Evolutionary conservation across 2,797 vertebrate species (phyloP).

Genomic region (Sus cebifrons): DNA sequence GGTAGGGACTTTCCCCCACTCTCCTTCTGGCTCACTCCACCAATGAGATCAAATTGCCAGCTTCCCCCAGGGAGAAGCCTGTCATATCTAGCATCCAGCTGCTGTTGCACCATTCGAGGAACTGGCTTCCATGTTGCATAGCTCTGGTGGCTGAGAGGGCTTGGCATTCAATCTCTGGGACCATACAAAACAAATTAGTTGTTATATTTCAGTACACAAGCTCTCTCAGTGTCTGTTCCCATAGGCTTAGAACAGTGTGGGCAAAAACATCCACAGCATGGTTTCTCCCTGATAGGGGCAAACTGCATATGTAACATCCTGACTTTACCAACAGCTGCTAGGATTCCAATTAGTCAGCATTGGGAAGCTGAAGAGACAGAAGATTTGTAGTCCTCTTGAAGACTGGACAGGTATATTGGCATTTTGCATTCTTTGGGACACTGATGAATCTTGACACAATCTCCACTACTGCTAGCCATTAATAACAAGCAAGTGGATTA

Average conservation of each 20-base stretch:
- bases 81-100: not conserved
- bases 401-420: not conserved
- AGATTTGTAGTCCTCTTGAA: not conserved
- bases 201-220: not conserved
- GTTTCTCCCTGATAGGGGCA: not conserved
- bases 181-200: not conserved
- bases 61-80: not conserved
- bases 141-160: not conserved
- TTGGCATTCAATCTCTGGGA: not conserved
- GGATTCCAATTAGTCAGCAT: not conserved
- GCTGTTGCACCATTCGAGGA: not conserved
- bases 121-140: not conserved
- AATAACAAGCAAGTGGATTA: not conserved
- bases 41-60: not conserved
- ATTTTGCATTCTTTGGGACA: not conserved
- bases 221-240: not conserved
- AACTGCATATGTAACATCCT: not conserved
- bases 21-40: not conserved
- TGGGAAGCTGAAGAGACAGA: not conserved
- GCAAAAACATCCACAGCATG: not conserved
- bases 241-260: conserved; percentile 7
- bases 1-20: not conserved
- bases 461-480: not conserved
- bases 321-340: not conserved
- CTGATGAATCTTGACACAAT: not conserved